Evolutionary conservation across 2,113 vertebrate species (phyloP).

Genomic region (Rhadina sibilatrix): DNA sequence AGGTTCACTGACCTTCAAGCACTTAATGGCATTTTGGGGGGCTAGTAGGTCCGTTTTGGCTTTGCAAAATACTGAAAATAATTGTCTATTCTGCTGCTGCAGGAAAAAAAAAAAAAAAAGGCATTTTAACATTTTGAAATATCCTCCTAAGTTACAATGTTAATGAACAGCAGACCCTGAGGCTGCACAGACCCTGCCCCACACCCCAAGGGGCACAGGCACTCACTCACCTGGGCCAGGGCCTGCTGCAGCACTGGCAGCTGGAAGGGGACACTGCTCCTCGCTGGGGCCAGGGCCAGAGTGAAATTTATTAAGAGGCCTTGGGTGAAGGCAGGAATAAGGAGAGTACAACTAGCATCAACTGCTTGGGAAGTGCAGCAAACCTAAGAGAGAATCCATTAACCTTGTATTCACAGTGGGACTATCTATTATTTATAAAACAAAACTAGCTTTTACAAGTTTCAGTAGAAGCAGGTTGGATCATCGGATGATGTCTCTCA

Average conservation of each 20-base stretch:
- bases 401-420: neutral
- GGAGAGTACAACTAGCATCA: neutral
- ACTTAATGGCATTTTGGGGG: neutral
- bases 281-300: neutral
- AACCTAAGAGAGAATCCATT: neutral
- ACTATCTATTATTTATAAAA: neutral
- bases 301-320: neutral
- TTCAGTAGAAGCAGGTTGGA: neutral
- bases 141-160: fast-evolving
- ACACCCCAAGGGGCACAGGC: fast-evolving
- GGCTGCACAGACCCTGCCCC: neutral
- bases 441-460: neutral
- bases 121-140: fast-evolving
- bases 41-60: neutral
- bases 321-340: neutral
- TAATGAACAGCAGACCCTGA: neutral
- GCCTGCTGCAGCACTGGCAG: fast-evolving
- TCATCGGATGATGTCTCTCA: neutral
- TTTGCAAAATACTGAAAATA: neutral
- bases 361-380: neutral
- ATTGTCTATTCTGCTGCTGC: neutral
- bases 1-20: neutral
- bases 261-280: neutral
- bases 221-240: fast-evolving
- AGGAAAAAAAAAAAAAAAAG: neutral